phyloP scores from a whole-genome alignment of 2,113 vertebrate species.

The pig (Sus scrofa) region T2T-Sscrofa CM000818.6:4114501-4115000 shows the following conservation, averaged over 20 bases:
- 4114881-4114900: background rate
- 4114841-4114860: background rate
- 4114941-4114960: background rate
- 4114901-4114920: background rate
- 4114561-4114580: background rate
- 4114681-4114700: background rate
- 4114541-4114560: accelerated
- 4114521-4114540: background rate
- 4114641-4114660: background rate
- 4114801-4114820: background rate
- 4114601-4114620: background rate
- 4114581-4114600: background rate
- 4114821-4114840: background rate
- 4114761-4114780: background rate
- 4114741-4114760: accelerated
- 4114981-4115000: background rate
- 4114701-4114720: background rate
- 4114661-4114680: background rate
- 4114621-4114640: background rate
- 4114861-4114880: background rate
- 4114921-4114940: background rate
- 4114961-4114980: background rate
- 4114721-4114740: background rate
- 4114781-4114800: background rate
- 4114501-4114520: background rate